Evolutionary conservation across 1,140 invertebrate genomes (phyloP).

Genomic region (Triops longicaudatus): DNA sequence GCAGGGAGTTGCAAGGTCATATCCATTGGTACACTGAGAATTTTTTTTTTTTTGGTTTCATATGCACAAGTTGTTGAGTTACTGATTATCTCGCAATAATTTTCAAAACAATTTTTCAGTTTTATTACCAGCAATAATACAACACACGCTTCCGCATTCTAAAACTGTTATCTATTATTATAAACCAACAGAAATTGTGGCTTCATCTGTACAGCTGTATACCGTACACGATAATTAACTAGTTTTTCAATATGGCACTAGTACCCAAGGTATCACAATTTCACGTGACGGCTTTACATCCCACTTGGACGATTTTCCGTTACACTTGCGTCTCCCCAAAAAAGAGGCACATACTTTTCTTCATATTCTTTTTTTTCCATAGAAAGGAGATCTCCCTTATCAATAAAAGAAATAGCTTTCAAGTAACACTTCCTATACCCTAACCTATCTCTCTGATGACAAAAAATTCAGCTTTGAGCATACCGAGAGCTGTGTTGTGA

Average conservation of each 20-base stretch:
- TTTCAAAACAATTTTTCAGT: background rate
- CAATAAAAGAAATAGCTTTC: background rate
- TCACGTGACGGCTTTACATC: conserved; percentile 1
- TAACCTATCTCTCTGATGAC: background rate
- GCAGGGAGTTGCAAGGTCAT: too few species aligned
- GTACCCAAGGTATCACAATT: conserved; percentile 15
- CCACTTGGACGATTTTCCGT: background rate
- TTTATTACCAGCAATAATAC: background rate
- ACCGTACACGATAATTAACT: conserved; percentile 2
- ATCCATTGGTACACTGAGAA: too few species aligned
- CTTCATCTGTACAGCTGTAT: conserved; percentile 3
- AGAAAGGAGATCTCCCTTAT: background rate
- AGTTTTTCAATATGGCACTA: conserved; percentile 11
- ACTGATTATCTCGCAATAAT: background rate
- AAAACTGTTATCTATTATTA: background rate
- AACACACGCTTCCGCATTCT: background rate
- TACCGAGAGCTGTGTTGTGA: background rate
- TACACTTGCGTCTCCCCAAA: conserved; percentile 1
- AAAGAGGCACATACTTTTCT: conserved; percentile 13
- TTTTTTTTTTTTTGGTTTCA: too few species aligned
- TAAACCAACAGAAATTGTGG: conserved; percentile 4
- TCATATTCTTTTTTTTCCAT: background rate
- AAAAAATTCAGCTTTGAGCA: conserved; percentile 4
- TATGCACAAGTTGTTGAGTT: too few species aligned
- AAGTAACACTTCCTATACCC: background rate